phyloP scores from a whole-genome alignment of 2,888 invertebrate genomes.

The Melanostoma scalare region DNA sequence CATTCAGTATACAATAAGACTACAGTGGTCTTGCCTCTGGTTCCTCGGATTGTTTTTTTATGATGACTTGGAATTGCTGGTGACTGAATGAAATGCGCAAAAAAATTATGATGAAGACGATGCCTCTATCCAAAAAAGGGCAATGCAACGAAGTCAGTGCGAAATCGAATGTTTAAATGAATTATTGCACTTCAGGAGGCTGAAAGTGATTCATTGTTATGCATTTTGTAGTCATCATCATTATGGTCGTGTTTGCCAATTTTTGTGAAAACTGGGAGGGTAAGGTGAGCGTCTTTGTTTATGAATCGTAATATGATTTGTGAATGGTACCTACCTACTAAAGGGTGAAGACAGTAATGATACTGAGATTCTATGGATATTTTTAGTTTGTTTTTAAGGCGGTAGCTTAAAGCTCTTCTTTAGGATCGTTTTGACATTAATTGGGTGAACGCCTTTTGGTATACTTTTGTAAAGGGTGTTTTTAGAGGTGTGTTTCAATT shows the following conservation, averaged over 20 bases:
- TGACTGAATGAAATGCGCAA: constrained; percentile 2
- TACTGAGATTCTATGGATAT: too few relatives aligned
- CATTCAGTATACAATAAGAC: constrained; percentile 32
- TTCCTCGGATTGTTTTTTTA: constrained; percentile 1
- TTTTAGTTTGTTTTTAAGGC: too few relatives aligned
- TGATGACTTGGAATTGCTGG: background rate
- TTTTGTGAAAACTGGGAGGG: constrained; percentile 2
- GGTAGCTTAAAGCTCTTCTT: too few relatives aligned
- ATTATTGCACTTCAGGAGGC: constrained; percentile 73
- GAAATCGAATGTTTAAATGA: constrained; percentile 57
- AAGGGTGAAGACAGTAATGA: background rate
- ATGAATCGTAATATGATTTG: constrained; percentile 13
- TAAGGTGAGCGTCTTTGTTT: constrained; percentile 42
- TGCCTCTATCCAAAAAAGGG: background rate
- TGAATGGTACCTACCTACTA: background rate
- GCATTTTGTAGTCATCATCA: constrained; percentile 74
- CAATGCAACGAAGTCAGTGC: constrained; percentile 30
- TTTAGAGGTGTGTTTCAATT: too few relatives aligned
- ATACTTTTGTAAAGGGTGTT: too few relatives aligned
- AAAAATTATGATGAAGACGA: constrained; percentile 23
- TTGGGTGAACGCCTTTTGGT: too few relatives aligned
- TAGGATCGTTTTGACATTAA: too few relatives aligned
- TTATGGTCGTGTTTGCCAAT: constrained; percentile 63
- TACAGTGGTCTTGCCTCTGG: constrained; percentile 18
- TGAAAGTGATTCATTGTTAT: constrained; percentile 74